These are phyloP conservation scores for Pangasianodon hypophthalmus DNA, from an alignment of 2,113 vertebrate species.

Conservation along the genomic window DNA sequence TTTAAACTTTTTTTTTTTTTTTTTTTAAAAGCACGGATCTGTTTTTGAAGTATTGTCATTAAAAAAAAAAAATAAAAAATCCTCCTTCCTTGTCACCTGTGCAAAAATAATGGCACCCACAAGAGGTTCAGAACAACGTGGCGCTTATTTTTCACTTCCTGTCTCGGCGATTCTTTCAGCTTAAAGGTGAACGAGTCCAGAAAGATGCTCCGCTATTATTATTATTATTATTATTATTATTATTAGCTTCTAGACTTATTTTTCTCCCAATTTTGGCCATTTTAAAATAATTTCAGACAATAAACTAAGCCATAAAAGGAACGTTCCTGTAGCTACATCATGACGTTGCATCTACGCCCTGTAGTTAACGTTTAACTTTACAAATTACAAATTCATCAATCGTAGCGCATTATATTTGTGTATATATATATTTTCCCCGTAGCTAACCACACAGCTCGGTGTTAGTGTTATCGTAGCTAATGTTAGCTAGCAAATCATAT, in stretches of 20 bases:
- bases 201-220: background rate
- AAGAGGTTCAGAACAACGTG: background rate
- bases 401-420: background rate
- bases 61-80: background rate
- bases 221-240: slow-evolving; percentile 11
- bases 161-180: background rate
- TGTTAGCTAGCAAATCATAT: background rate
- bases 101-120: background rate
- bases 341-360: no score
- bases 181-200: background rate
- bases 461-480: background rate
- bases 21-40: background rate
- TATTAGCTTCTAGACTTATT: background rate
- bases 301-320: background rate
- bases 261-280: background rate
- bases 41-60: background rate
- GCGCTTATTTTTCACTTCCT: background rate
- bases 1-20: background rate
- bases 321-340: background rate
- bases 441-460: background rate
- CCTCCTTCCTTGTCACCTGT: background rate
- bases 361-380: background rate
- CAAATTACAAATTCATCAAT: background rate
- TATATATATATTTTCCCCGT: background rate
- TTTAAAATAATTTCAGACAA: background rate